phyloP scores from a whole-genome alignment of 2,113 vertebrate genomes.

The Oncorhynchus clarkii region DNA sequence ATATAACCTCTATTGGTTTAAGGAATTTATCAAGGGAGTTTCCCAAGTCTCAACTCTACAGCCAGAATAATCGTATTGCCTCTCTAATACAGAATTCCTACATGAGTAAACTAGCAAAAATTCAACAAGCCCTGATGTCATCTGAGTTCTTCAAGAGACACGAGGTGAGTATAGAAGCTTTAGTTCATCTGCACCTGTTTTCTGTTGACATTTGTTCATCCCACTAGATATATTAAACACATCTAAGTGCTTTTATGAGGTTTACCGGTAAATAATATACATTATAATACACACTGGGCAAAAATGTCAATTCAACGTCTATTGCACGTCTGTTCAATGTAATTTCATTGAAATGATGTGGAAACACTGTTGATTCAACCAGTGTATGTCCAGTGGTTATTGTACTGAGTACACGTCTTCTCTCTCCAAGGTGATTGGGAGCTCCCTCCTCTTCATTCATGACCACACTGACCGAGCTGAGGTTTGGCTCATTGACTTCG shows the following conservation, averaged over 20 bases:
- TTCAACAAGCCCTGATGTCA: constrained; percentile 81
- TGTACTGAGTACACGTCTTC: background rate
- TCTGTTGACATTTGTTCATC: background rate
- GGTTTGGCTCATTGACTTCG: constrained; percentile 98
- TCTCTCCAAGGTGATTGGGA: constrained; percentile 85
- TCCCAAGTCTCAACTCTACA: background rate
- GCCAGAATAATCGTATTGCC: background rate
- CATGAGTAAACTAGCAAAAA: constrained; percentile 84
- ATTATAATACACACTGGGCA: background rate
- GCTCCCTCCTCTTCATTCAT: constrained; percentile 96
- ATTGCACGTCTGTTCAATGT: too few species aligned
- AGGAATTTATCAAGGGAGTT: background rate
- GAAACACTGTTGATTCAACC: too few species aligned
- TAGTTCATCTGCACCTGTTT: background rate
- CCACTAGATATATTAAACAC: too few species aligned
- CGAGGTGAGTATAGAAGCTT: constrained; percentile 79
- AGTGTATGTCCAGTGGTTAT: too few species aligned
- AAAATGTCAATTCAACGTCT: too few species aligned
- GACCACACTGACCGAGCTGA: constrained; percentile 85
- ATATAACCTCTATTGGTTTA: constrained; percentile 24
- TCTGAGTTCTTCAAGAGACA: constrained; percentile 93
- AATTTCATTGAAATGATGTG: too few species aligned
- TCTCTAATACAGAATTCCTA: constrained; percentile 79
- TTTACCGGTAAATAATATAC: background rate
- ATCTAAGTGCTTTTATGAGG: background rate